Base-by-base conservation (phyloP, 1,140 invertebrate genomes). In the Plutomurus gul region DNA sequence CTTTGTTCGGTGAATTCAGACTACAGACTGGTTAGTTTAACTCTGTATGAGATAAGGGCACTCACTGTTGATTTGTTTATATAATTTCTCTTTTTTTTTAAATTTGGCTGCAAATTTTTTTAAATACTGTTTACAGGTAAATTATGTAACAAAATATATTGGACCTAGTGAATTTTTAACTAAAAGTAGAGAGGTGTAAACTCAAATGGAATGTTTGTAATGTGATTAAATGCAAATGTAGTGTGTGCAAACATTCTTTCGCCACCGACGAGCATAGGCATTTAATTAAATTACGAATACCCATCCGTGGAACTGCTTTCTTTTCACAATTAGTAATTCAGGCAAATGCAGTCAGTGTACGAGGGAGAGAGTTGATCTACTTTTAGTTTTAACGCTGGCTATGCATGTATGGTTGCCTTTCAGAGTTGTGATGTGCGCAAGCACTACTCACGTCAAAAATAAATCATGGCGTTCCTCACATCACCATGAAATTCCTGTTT, bases 391-490 rank as follows among this genome's bases (percentile, higher is more conserved):
- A 8, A 43, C 39, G 39, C 39, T 13, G 1, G n/a, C 10, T 43
- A 43, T n/a, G 39, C 11, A 43, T 43, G 39, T 43, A 43, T 10
- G 7, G n/a, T 43, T 43, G 39, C n/a, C 10, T 36, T 8, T 65
- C 56, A 33, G 25, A n/a, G 40, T 43, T 43, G 8, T 10, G 40
- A 10, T 43, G 36, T 72, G 70, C 70, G 70, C 70, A 72, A 43
- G 70, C 18, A 72, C 70, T 72, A 30, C 6, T 30, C 56, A 65
- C 36, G 70, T 72, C 70, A 72, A 40, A 43, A 72, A 72, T 72
- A 40, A 72, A 40, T 20, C 36, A 72, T 72, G 70, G 70, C 70
- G 70, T 72, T 40, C 16, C 70, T 11, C 36, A 72, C 70, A 37
- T 72, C 70, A 72, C 70, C 7, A 40, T 72, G n/a, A 18, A 25